Conservation (phyloP, 2,888 invertebrate species). For the Thumatha senex region DNA sequence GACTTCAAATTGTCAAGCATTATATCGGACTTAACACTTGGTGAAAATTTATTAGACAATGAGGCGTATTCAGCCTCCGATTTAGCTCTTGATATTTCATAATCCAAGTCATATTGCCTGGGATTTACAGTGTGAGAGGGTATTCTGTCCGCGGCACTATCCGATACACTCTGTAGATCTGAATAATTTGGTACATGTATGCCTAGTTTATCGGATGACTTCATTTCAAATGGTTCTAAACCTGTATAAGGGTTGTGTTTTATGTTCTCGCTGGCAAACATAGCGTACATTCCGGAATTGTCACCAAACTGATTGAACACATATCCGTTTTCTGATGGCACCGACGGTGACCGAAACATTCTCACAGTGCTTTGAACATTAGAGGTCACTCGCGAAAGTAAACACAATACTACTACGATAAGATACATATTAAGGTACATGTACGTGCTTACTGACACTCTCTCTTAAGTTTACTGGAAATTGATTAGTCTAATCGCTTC, state of each 20-base stretch:
- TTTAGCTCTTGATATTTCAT: conserved; percentile 41
- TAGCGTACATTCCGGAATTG: conserved; percentile 34
- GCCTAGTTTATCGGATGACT: conserved; percentile 15
- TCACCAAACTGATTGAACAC: conserved; percentile 46
- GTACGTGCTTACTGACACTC: conserved; percentile 46
- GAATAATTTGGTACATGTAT: conserved; percentile 6
- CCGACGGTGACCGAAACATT: conserved; percentile 43
- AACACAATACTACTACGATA: conserved; percentile 45
- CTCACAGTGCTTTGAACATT: conserved; percentile 43
- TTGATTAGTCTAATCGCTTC: conserved; percentile 51
- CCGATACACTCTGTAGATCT: conserved; percentile 1
- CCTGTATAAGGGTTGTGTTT: conserved; percentile 12
- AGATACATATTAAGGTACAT: conserved; percentile 50
- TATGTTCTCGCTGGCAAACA: conserved; percentile 18
- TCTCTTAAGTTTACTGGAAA: conserved; percentile 55
- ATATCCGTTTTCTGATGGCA: conserved; percentile 40
- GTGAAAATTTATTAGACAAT: conserved; percentile 21
- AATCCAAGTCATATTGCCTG: conserved; percentile 18
- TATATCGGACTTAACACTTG: conserved; percentile 39
- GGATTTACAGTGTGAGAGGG: neutral
- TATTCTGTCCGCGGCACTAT: neutral
- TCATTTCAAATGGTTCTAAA: conserved; percentile 11
- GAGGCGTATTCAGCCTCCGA: conserved; percentile 42
- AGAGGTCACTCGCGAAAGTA: conserved; percentile 45
- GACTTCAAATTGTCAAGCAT: conserved; percentile 51